A percentile compares a stretch with the other conserved stretches of the same genome.
phyloP scores from a whole-genome alignment of 92 coral and sea anemone species.

The Palythoa grandiflora region DNA sequence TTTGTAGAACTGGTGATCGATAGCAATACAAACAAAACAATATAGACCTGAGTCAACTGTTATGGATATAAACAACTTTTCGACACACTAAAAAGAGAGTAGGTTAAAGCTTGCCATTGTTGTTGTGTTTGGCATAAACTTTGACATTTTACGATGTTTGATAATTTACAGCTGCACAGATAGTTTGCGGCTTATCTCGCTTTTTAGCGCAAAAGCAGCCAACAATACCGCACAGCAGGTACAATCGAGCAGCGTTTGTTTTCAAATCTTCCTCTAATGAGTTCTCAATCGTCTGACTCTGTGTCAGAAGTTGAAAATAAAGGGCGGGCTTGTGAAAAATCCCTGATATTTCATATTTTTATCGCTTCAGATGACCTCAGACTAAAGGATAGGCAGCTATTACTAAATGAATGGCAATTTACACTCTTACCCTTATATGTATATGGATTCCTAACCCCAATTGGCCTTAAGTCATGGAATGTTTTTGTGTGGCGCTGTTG shows the following conservation, averaged over 20 bases:
- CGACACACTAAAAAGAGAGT: no score
- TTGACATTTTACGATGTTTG: background rate
- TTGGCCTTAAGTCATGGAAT: conserved; percentile 12
- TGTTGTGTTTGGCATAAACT: background rate
- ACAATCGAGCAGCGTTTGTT: background rate
- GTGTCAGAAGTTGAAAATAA: background rate
- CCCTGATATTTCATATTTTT: conserved; percentile 12
- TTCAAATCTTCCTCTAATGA: background rate
- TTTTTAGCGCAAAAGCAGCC: background rate
- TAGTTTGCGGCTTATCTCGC: background rate
- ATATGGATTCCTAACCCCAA: background rate
- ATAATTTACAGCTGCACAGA: background rate
- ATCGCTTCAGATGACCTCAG: conserved; percentile 8
- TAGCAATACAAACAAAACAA: no score
- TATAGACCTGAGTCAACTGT: no score
- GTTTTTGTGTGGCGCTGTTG: background rate
- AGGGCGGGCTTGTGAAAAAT: background rate
- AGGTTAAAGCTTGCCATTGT: background rate
- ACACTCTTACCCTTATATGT: background rate
- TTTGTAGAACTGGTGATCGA: no score
- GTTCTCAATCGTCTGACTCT: background rate
- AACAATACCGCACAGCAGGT: background rate
- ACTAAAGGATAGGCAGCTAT: background rate
- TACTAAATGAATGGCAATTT: background rate
- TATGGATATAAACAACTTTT: no score